Evolutionary conservation across 64 coral and sea anemone genomes (phyloP), one percentile per base, ranked within the genome.

Genomic region (Montipora capricornis): DNA sequence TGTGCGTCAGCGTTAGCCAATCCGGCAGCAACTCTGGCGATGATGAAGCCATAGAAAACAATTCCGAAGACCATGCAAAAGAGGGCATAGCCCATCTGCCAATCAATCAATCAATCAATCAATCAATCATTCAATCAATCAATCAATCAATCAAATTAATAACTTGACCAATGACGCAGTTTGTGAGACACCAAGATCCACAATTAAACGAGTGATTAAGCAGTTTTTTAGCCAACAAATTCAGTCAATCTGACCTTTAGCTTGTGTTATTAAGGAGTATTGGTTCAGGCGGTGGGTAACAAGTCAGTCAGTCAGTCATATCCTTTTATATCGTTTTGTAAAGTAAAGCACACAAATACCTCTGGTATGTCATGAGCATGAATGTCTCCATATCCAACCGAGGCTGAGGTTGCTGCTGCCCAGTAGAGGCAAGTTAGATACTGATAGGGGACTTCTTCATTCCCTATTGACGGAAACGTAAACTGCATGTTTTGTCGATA

Each of bases 1-100:
- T 97, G 96, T 55, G 96, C 70, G n/a, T 97, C 96, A 55, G 96
- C 96, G 55, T 97, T 97, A 14, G 96, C 96, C 16, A 97, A 73
- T 68, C 96, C 45, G 71, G 96, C 96, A 44, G 96, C 96, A 70
- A 97, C 96, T 69, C 93, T 95, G 47, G 96, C 96, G 37, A 97
- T 92, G 59, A 97, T 97, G 73, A 49, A 97, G 8, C 96, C 96
- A 68, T 97, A 95, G 89, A 97, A 97, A 8, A 97, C 96, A 26
- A 97, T 97, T 3, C 96, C 96, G 52, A 92, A 84, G 52, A 97
- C 87, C 96, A 97, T 95, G 6, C 92, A 97, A 24, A 92, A 9
- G 10, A 97, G 49, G 8, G 96, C 73, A 49, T 89, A 97, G 1
- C 73, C 74, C 96, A 97, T 97, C 96, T 97, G 79, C 45, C 62